Evolutionary conservation across 2,113 vertebrate species (phyloP).

Genomic region (Tricholaema leucomelas): DNA sequence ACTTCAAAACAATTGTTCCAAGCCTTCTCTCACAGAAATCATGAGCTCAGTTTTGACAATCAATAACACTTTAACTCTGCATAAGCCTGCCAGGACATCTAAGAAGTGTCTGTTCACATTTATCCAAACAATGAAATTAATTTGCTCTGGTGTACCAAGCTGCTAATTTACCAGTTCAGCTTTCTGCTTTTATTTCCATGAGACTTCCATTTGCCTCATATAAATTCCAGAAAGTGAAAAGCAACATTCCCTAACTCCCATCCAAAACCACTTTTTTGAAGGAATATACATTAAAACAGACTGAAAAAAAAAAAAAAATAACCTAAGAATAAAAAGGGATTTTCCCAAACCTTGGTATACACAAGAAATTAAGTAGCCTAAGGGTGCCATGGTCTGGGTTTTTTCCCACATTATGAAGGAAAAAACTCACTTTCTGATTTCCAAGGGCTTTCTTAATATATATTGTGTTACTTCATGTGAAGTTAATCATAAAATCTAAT

Average conservation of each 20-base stretch:
- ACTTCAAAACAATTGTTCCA: background rate
- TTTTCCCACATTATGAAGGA: background rate
- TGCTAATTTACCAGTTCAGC: background rate
- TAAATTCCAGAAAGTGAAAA: background rate
- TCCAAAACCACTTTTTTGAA: background rate
- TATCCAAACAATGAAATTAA: background rate
- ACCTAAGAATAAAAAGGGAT: background rate
- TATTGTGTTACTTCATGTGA: background rate
- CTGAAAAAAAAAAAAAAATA: background rate
- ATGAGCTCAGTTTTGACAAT: background rate
- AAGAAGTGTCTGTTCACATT: background rate
- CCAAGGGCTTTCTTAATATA: background rate
- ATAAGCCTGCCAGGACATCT: background rate
- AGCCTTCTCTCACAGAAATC: background rate
- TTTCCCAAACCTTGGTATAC: background rate
- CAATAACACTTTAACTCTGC: background rate
- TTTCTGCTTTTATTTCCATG: background rate
- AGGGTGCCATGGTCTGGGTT: background rate
- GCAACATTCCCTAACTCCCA: fast-evolving
- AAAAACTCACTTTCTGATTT: background rate
- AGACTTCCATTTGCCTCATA: background rate
- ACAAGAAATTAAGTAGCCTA: background rate
- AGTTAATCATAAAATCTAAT: background rate
- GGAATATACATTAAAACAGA: background rate
- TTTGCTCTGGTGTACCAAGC: background rate